These are phyloP conservation scores for Drosophila lacicola DNA, from an alignment of 2,888 invertebrate genomes.

Conservation along the genomic window DNA sequence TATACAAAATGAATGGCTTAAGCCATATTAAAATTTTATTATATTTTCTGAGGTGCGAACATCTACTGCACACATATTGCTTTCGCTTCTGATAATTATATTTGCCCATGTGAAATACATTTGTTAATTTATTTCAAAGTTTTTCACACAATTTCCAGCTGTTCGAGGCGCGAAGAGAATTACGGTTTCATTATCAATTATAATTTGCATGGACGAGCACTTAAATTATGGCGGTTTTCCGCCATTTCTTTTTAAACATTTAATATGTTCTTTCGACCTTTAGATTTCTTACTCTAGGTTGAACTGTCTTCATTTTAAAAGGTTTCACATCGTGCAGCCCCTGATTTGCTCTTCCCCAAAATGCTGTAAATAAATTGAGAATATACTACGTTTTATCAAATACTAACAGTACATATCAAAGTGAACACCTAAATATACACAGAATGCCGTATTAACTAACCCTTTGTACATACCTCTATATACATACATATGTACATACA, in stretches of 20 bases:
- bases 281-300: not conserved
- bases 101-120: conserved; percentile 35
- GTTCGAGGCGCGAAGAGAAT: conserved; percentile 45
- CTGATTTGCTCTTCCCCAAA: conserved; percentile 18
- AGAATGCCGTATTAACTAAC: conserved; percentile 45
- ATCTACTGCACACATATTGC: conserved; percentile 10
- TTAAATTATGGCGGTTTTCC: conserved; percentile 39
- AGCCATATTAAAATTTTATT: conserved; percentile 5
- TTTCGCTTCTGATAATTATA: conserved; percentile 27
- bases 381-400: conserved; percentile 59
- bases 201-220: conserved; percentile 32
- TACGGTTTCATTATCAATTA: conserved; percentile 70
- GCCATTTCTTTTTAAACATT: conserved; percentile 1
- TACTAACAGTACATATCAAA: conserved; percentile 83
- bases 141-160: conserved; percentile 26
- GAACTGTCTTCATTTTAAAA: conserved; percentile 39
- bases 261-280: conserved; percentile 2
- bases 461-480: conserved; percentile 76
- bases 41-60: conserved; percentile 21
- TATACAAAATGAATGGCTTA: conserved; percentile 3
- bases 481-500: conserved; percentile 65
- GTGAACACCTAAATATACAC: conserved; percentile 83
- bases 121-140: conserved; percentile 57
- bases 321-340: conserved; percentile 59
- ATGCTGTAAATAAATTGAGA: conserved; percentile 61